Base-by-base conservation (phyloP, 2,113 vertebrate genomes). In the Sphyrna mokarran region DNA sequence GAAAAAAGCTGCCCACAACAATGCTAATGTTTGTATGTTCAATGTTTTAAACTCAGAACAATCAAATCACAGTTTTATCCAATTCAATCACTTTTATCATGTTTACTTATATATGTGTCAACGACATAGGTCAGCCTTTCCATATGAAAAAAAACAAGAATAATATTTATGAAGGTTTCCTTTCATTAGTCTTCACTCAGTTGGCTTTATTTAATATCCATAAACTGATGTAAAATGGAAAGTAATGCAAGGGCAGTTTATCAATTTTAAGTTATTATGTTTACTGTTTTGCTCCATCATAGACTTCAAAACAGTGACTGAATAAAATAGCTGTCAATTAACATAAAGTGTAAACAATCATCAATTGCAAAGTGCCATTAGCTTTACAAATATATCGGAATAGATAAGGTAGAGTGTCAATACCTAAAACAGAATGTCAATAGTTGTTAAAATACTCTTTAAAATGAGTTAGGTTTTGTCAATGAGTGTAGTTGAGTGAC, bases 401-500 rank as follows among this genome's bases (percentile, higher is more conserved):
- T 96, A 96, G 91, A 97, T 96, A 96, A 95, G 96, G 96, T 96
- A 97, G 96, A n/a, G 95, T 97, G 96, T 98, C 97, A 97, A 97
- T 96, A 96, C 95, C 96, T 96, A 97, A 98, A 98, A 97, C 96
- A 96, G 97, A 96, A 97, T 97, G 97, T 96, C 97, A 96, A 97
- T 98, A 97, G 96, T 96, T 96, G 97, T 97, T 98, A 96, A 96
- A 97, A 97, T 96, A 96, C 97, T 97, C 97, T 97, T 97, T 95
- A 97, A 98, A 96, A 96, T 97, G 97, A 97, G 97, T 97, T 97
- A 97, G 97, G 97, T 97, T 96, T 96, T 98, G 98, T 98, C 98
- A 97, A 98, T 98, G 98, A 96, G 97, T 97, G 97, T 98, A 98
- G 98, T 96, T 95, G 96, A 95, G 96, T 98, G 97, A 97, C 98